Base-by-base conservation (phyloP, 35 echinoderm and acorn worm species). In the Eucidaris tribuloides region DNA sequence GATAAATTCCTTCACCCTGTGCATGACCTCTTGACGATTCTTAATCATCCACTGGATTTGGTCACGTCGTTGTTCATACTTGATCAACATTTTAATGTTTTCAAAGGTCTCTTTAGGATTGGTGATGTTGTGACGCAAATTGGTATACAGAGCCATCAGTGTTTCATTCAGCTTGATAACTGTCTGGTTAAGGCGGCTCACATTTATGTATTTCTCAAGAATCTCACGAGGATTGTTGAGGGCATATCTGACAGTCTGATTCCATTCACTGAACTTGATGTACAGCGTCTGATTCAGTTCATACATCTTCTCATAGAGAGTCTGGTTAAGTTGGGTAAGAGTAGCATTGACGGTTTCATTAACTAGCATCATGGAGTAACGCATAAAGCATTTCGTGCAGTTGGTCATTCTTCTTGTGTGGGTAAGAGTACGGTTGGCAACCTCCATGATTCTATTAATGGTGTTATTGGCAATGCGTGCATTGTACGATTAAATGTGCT, bases 141-240 rank as follows among this genome's bases (percentile, higher is more conserved):
- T 72, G 2, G 66, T 9, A 20, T 72, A 72, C 37, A 72, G 35
- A 11, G 37, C 66, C 66, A 13, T 41, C 3, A 81, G 42, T 24
- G 79, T 60, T 23, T 49, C 80, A 35, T 81, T 81, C 13, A 89
- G 28, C 65, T 66, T 94, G 14, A 55, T 56, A 15, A 70, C 79
- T 36, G 76, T 62, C 39, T 84, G 77, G 31, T 89, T 57, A 38
- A 89, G 52, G 23, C 27, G 46, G 7, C 57, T 81, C 1, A 84
- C n/a, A 64, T 94, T 76, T 46, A 85, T 46, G 46, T 83, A 85
- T 24, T 50, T 32, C 37, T 81, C 57, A 20, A 85, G 31, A 32
- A 81, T 79, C 27, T 82, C 77, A 18, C 81, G 54, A 62, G 92
- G 92, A 65, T 94, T 76, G 25, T 90, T 63, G 34, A 71, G 77